Base-by-base conservation (phyloP, 2,888 invertebrate species). In the Bellardia pandia region DNA sequence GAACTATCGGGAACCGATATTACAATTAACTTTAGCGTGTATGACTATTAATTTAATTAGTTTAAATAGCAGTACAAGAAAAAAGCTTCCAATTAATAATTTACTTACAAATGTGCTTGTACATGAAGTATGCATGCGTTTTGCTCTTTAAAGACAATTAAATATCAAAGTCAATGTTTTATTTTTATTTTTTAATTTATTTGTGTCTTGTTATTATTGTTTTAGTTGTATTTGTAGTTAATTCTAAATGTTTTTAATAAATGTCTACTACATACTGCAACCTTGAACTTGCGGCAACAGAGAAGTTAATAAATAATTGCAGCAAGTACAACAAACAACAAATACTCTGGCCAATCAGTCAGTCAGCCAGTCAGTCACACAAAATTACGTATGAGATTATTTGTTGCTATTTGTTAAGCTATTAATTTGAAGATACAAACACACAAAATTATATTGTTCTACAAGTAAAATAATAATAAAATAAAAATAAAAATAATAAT, bases 211-310 rank as follows among this genome's bases (percentile, higher is more conserved):
- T 79, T 78, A 56, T 42, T 56, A 42, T 66, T 69, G 11, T 37
- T 64, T 71, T 51, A 53, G 7, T 48, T 42, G 16, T 48, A 58
- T 58, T 51, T 60, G 58, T 66, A 14, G 48, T 75, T 69, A 51
- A 76, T 71, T 76, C 82, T 83, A 58, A 66, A 72, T 78, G 30
- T 68, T 78, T 58, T 78, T 72, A 58, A 68, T 60, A 74, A 78
- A 68, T 68, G 56, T 68, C 48, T 78, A 69, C 53, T 78, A 75
- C 60, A 72, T 77, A 60, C 48, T 58, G 56, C 71, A 85, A 88
- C 86, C 86, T 88, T 86, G 84, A 86, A 88, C 88, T 84, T 86
- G 84, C 80, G 84, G 74, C 77, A 33, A 74, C 78, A 72, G 64
- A 77, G 7, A 71, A 83, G 69, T 84, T 83, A 83, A 68, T 80